These are phyloP conservation scores for Hipparchia sbordonii DNA, from an alignment of 2,888 invertebrate species.

Conservation along the genomic window DNA sequence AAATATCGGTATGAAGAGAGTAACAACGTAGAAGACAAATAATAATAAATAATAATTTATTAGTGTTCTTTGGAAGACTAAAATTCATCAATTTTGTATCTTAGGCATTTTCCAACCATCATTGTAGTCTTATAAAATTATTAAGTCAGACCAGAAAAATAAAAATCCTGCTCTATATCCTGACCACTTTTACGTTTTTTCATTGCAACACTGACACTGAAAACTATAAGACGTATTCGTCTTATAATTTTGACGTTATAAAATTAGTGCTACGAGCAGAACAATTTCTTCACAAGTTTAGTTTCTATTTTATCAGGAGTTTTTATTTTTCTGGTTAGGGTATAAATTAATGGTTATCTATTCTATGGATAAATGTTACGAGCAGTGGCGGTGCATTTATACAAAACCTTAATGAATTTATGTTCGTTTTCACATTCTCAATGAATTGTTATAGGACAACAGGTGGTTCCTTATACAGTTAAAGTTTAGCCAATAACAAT, in stretches of 20 bases:
- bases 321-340: too few relatives aligned
- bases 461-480: slow-evolving; percentile 22
- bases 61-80: slow-evolving; percentile 36
- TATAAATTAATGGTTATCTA: slow-evolving; percentile 13
- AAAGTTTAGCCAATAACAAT: slow-evolving; percentile 35
- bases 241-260: too few relatives aligned
- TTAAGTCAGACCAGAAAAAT: background rate
- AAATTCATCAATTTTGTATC: slow-evolving; percentile 28
- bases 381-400: slow-evolving; percentile 24
- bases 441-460: slow-evolving; percentile 27
- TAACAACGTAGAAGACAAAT: slow-evolving; percentile 5
- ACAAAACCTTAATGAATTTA: slow-evolving; percentile 25
- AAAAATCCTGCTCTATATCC: too few relatives aligned
- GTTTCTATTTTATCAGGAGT: too few relatives aligned
- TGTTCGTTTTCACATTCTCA: slow-evolving; percentile 28
- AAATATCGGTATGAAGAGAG: background rate
- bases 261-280: too few relatives aligned
- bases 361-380: slow-evolving; percentile 21
- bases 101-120: slow-evolving; percentile 17
- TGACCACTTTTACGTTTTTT: too few relatives aligned
- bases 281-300: too few relatives aligned
- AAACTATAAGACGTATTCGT: too few relatives aligned
- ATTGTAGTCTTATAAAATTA: slow-evolving; percentile 13
- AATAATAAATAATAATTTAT: slow-evolving; percentile 1
- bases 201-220: too few relatives aligned